Evolutionary conservation across 2,113 vertebrate genomes (phyloP), one percentile per base, ranked within the genome.

Genomic region (Aviceda subcristata): DNA sequence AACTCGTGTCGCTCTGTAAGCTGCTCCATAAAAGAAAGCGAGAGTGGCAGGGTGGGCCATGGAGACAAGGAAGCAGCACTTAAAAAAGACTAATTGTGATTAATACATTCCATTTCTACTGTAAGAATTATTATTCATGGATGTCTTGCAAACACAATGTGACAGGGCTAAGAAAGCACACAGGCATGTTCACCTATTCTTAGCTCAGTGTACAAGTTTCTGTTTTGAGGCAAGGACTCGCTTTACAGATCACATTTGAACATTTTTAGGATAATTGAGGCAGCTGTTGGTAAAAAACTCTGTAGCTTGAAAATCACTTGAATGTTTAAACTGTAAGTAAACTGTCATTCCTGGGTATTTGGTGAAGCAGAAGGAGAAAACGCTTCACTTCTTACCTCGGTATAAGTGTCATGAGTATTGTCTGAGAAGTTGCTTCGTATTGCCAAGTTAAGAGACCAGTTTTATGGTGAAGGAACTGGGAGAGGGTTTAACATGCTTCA

Each of bases 221-320:
- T 90, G 45, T 83, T 85, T 69, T 24, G 27, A 86, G 29, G 72
- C 53, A 63, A 85, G 41, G 59, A 41, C 38, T 92, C 57, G 43
- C 90, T 93, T 91, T 90, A 76, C 82, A 94, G 75, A 85, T 82
- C 84, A 68, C 53, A 79, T 90, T 55, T 53, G 87, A 95, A 53
- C 36, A 45, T 79, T 87, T 92, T 78, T 48, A 62, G 67, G 62
- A 89, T 84, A 92, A 96, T 26, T 81, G 86, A 88, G 86, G 79
- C 77, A 96, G 76, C 64, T 88, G 83, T 62, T 86, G 53, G 53
- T 56, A 64, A 80, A 93, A 94, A 95, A 43, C 6, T 53, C 55
- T 55, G 64, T 14, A 50, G 64, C 72, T 57, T 84, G 69, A 84
- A 92, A 87, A 81, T 67, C 46, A 22, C 43, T 82, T 51, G 67